Evolutionary conservation across 2,113 vertebrate species (phyloP), one percentile per base, ranked within the genome.

Genomic region (Dicentrarchus labrax): DNA sequence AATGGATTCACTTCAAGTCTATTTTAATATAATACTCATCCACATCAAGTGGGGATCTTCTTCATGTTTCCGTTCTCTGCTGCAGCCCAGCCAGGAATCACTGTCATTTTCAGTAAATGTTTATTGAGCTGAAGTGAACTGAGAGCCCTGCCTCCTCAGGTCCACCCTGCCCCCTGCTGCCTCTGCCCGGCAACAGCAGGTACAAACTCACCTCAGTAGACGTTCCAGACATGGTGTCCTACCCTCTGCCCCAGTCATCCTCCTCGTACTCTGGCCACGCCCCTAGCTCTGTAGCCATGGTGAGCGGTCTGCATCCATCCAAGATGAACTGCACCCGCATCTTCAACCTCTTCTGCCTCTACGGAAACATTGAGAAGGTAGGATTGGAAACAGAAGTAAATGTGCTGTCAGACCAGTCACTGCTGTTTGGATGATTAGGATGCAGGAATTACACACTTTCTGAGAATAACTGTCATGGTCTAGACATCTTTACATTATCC

Each of bases 321-420:
- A 99, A 98, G 94, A 99, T 99, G 97, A 99, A 99, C 96, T 99
- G 98, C 91, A 97, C 96, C 43, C 97, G 97, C 85, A 97, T 99
- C 91, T 99, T 99, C 95, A 99, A 99, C 95, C 94, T 99, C 51
- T 98, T 99, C 95, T 99, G 98, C 93, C 96, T 99, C 62, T 99
- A 99, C 72, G 98, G 98, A 85, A 99, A 99, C 95, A 97, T 99
- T 78, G 98, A 99, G 94, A 99, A 99, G 97, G 98, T 99, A 24
- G 8, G 78, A 38, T 9, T 36, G 24, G 22, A 51, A 68, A 50
- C 45, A 11, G 45, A 11, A 11, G 45, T 10, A 47, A 47, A 47
- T 47, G 45, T 12, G 45, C 9, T 30, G 30, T 30, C 30, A 30
- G 30, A 30, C 30, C 30, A 30, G 4, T 30, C 30, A 30, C 30